Conservation (phyloP, 2,113 vertebrate species). For the Vanacampus margaritifer region DNA sequence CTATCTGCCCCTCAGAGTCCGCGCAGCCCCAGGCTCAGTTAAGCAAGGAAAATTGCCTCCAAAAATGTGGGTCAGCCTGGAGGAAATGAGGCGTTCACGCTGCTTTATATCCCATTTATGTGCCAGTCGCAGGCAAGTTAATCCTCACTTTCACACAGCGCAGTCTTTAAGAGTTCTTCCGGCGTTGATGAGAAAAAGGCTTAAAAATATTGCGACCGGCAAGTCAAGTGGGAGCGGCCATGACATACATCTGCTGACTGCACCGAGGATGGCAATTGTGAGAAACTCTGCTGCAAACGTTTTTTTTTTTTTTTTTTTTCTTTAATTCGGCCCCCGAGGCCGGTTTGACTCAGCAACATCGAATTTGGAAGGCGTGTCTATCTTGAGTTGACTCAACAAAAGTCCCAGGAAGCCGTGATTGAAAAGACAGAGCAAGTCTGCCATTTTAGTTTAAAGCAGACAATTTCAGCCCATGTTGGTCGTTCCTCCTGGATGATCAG, state of each 20-base stretch:
- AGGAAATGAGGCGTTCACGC: conserved; percentile 49
- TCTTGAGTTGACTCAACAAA: neutral
- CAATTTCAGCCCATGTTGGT: no score
- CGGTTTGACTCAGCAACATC: neutral
- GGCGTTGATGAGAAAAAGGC: conserved; percentile 10
- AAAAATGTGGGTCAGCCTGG: conserved; percentile 52
- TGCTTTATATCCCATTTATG: conserved; percentile 48
- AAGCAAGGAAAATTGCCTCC: conserved; percentile 4
- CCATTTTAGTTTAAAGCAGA: no score
- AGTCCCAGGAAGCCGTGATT: no score
- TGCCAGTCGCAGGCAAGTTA: conserved; percentile 46
- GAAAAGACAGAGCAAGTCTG: no score
- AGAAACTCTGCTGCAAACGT: neutral
- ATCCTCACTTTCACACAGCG: conserved; percentile 34
- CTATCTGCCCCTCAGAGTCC: neutral
- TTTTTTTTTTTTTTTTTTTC: neutral
- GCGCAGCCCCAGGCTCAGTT: neutral
- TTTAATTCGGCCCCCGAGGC: neutral
- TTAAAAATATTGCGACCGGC: neutral
- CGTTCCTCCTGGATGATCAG: no score
- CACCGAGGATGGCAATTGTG: neutral
- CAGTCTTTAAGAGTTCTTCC: conserved; percentile 8
- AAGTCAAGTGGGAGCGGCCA: neutral
- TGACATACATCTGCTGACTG: no score
- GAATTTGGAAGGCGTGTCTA: neutral